Base-by-base conservation (phyloP, 2,888 invertebrate genomes). In the Polymixis lichenea region DNA sequence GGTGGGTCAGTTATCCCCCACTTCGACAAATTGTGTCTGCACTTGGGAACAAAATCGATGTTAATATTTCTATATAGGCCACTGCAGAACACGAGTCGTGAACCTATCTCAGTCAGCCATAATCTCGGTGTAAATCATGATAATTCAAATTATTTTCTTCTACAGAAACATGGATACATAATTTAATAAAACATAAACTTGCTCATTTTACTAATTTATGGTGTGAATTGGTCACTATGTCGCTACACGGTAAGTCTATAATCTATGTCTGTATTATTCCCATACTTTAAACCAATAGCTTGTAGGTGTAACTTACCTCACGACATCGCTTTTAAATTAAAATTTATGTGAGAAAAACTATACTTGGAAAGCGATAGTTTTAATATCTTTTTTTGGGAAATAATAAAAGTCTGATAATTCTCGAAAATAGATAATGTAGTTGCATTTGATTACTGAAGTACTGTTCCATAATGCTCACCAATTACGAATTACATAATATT, bases 241-340 rank as follows among this genome's bases (percentile, higher is more conserved):
- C 76, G 43, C 8, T 60, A 2, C 46, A 25, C 19, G 62, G 56
- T 64, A 71, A 82, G 53, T 51, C 15, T 28, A 25, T 80, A 56
- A 81, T 77, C 17, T 71, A 81, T 70, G 70, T 53, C 56, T 80
- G n/a, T 67, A 62, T 77, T 61, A 60, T 72, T 56, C 32, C 32
- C 28, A 56, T 58, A 71, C 8, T 58, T 80, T 67, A 58, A 77
- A 55, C 66, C 49, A 61, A 58, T 61, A 51, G 32, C 51, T 53
- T 56, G 32, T 15, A 2, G 25, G 15, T 66, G 17, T 80, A 69
- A 53, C 60, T 78, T 72, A 69, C 32, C 8, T 38, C 56, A 22
- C 62, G 61, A 77, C 61, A 61, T 0, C 4, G 43, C 22, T 49
- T 79, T n/a, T 70, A 68, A 58, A 64, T 56, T 28, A 46, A 70